Evolutionary conservation across 2,113 vertebrate species (phyloP).

Genomic region (Cebidichthys violaceus): DNA sequence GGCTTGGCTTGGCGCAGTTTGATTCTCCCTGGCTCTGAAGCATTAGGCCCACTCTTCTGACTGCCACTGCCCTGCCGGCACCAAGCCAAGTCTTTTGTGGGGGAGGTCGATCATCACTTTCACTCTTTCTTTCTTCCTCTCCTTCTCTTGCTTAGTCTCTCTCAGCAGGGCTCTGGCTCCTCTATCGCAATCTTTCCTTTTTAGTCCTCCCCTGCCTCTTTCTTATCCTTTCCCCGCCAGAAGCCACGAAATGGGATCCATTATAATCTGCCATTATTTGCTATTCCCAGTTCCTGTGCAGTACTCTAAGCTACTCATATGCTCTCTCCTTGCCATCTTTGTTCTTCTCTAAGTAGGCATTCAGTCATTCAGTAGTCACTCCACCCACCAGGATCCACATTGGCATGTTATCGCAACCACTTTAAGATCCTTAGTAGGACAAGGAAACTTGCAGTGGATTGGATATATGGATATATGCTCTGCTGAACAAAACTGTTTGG

Average conservation of each 20-base stretch:
- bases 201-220: constrained; percentile 55
- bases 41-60: constrained; percentile 66
- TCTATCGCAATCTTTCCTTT: constrained; percentile 48
- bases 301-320: constrained; percentile 44
- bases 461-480: neutral
- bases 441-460: constrained; percentile 3
- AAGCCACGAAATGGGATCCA: constrained; percentile 58
- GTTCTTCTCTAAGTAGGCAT: constrained; percentile 49
- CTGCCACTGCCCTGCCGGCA: constrained; percentile 70
- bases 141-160: constrained; percentile 46
- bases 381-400: constrained; percentile 41
- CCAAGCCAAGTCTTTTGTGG: constrained; percentile 68
- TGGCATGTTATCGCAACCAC: constrained; percentile 45
- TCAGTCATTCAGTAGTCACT: constrained; percentile 47
- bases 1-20: constrained; percentile 72
- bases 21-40: constrained; percentile 69
- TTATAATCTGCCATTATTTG: constrained; percentile 69
- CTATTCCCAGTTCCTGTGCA: constrained; percentile 50
- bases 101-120: constrained; percentile 67
- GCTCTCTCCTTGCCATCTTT: constrained; percentile 46
- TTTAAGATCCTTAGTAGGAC: constrained; percentile 43
- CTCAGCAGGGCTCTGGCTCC: constrained; percentile 54
- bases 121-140: constrained; percentile 59
- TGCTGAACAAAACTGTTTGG: neutral
- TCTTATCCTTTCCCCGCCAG: constrained; percentile 58